Percentiles rank a stretch among this genome's conserved stretches.
phyloP scores from a whole-genome alignment of 2,888 invertebrate species.

The Oxycera nigricornis region DNA sequence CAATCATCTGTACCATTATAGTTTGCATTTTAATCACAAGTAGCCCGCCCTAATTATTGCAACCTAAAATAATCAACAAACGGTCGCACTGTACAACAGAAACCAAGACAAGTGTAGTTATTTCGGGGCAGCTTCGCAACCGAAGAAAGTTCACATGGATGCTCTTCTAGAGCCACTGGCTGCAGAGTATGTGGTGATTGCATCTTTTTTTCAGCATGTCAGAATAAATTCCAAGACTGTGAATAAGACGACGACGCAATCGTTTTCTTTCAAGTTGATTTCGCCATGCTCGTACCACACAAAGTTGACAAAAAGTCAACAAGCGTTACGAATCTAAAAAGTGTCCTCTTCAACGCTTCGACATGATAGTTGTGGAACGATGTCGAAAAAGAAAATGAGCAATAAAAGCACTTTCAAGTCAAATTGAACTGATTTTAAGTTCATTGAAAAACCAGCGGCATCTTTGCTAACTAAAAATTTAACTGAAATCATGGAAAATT shows the following conservation, averaged over 20 bases:
- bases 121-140: not conserved
- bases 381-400: not conserved
- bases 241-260: conserved; percentile 12
- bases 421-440: conserved; percentile 8
- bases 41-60: conserved; percentile 8
- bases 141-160: not conserved
- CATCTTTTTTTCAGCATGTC: not conserved
- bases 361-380: not conserved
- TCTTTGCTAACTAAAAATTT: not conserved
- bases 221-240: conserved; percentile 26
- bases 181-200: not conserved
- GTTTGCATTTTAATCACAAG: not conserved
- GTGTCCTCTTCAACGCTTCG: not conserved
- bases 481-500: not conserved
- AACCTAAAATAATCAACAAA: conserved; percentile 23
- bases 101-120: not conserved
- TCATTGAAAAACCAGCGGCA: not conserved
- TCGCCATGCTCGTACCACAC: not conserved
- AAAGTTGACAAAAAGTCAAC: not conserved
- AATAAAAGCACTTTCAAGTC: not conserved
- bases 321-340: not conserved
- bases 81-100: not conserved
- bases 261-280: not conserved
- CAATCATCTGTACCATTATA: not conserved
- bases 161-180: not conserved